Evolutionary conservation across 2,888 invertebrate species (phyloP), one percentile per base, ranked within the genome.

Genomic region (Cephus sareptanus): DNA sequence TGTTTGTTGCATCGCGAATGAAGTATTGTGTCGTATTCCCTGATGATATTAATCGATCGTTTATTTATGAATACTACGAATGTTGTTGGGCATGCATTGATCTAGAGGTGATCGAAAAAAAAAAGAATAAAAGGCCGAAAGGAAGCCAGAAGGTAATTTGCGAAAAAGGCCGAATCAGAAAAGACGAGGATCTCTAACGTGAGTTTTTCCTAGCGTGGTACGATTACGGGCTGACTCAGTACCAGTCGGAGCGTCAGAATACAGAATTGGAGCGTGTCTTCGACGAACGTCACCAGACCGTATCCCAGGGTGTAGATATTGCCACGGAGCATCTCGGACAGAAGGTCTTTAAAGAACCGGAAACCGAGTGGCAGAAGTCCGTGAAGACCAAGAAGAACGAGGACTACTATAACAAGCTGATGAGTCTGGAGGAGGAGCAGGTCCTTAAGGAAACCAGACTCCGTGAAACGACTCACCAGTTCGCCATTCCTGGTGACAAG

Each of bases 191-290:
- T 56, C 9, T 83, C 84, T 86, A 86, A 88, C 80, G 77, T 81
- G 76, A 81, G 83, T 84, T 87, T 88, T 88, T 85, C 90, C 85
- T 92, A 96, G 98, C 98, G 87, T 98, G 98, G 98, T 98, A 98
- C 93, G 98, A 98, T 93, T 94, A 94, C 90, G 97, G 97, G 91
- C 94, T 97, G 90, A 94, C 95, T 84, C 95, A 95, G 90, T 97
- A 97, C 92, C 98, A 97, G 92, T 94, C 94, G 91, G 96, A 96
- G 86, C 95, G 97, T 84, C 93, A 94, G 91, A 96, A 96, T 87
- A 96, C 96, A 77, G 98, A 98, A 92, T 93, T 98, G 87, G 97
- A 97, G 91, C 95, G 95, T 91, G 95, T 96, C 75, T 98, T 98
- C 90, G 97, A 97, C 89, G 98, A 98, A 91, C 95, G 97, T 83